A percentile compares a stretch with the other conserved stretches of the same genome.
These are phyloP conservation scores for Amblyopsis hoosieri DNA, from an alignment of 2,797 vertebrate genomes.

Conservation along the genomic window DNA sequence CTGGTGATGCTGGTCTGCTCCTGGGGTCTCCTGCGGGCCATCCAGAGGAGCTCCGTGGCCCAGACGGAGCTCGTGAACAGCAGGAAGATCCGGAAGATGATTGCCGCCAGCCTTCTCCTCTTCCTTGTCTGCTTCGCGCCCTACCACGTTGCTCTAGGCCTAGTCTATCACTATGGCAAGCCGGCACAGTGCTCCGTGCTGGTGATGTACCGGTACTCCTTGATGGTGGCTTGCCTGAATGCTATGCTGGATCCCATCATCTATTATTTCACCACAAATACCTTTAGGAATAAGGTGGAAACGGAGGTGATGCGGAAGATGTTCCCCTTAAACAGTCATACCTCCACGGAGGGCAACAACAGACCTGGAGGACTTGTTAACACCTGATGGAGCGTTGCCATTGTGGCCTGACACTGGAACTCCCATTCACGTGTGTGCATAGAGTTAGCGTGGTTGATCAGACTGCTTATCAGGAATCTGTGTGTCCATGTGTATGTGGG, in stretches of 20 bases:
- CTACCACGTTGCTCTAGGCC: conserved; percentile 63
- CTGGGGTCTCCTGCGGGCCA: conserved; percentile 59
- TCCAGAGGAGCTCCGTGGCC: conserved; percentile 61
- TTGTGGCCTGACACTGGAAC: no score
- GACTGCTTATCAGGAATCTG: no score
- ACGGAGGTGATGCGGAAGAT: conserved; percentile 30
- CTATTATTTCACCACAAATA: conserved; percentile 80
- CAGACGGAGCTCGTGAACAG: conserved; percentile 67
- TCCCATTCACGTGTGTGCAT: no score
- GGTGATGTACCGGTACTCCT: conserved; percentile 42
- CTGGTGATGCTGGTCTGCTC: conserved; percentile 68
- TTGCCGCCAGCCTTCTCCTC: conserved; percentile 60
- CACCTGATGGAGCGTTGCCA: conserved; percentile 11
- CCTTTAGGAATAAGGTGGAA: conserved; percentile 62
- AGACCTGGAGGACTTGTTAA: conserved; percentile 22
- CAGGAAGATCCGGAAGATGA: conserved; percentile 71
- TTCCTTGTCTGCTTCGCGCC: conserved; percentile 79
- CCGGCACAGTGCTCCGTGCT: neutral
- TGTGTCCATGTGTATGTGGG: no score
- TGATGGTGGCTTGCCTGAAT: conserved; percentile 73
- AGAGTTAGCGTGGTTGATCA: no score
- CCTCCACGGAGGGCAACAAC: conserved; percentile 30
- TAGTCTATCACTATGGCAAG: conserved; percentile 18
- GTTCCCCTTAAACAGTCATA: conserved; percentile 48
- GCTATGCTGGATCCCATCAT: conserved; percentile 72